Evolutionary conservation across 2,797 vertebrate genomes (phyloP).

Genomic region (Pempheris klunzingeri): DNA sequence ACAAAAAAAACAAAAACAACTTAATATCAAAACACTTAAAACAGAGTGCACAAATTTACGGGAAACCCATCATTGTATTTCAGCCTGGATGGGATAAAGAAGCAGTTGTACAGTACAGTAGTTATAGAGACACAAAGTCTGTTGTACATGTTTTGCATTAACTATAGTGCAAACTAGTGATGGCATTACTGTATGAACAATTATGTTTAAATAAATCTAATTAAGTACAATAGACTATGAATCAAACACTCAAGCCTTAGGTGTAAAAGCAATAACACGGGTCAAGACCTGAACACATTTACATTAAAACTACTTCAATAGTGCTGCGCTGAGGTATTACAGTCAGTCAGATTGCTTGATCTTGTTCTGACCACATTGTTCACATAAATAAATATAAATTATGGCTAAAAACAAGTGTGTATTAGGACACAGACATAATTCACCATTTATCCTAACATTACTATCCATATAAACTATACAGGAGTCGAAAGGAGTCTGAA

Average conservation of each 20-base stretch:
- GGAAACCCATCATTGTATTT: conserved; percentile 1
- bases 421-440: background rate
- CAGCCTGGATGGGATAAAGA: background rate
- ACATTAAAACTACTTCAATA: background rate
- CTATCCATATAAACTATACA: background rate
- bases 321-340: conserved; percentile 1
- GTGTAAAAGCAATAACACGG: background rate
- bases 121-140: background rate
- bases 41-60: background rate
- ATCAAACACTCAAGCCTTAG: background rate
- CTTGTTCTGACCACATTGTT: background rate
- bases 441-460: background rate
- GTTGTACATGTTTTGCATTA: background rate
- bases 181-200: background rate
- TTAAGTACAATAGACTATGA: background rate
- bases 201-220: background rate
- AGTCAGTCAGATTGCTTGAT: background rate
- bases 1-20: background rate
- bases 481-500: background rate
- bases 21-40: conserved; percentile 8
- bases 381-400: background rate
- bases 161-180: conserved; percentile 26
- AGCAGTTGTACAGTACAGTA: background rate
- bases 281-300: background rate
- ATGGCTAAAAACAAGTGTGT: background rate